These are phyloP conservation scores for Pangasius sanitwongsei DNA, from an alignment of 2,797 vertebrate species.

Conservation along the genomic window DNA sequence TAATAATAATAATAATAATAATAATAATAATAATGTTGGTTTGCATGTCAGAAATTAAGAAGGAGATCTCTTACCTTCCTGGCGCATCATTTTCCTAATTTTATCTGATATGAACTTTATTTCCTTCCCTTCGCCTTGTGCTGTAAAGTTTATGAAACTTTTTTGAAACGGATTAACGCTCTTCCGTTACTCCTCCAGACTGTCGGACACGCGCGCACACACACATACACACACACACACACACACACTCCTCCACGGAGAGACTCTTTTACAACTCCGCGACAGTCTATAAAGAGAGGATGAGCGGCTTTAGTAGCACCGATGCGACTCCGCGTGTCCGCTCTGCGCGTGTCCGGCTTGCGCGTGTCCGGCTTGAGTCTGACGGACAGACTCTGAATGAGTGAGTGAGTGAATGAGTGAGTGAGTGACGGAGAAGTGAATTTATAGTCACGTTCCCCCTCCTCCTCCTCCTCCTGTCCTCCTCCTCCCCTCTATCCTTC, in stretches of 20 bases:
- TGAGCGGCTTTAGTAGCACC: slow-evolving; percentile 19
- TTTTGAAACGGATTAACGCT: not conserved
- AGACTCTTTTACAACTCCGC: slow-evolving; percentile 32
- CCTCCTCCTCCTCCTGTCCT: slow-evolving; percentile 50
- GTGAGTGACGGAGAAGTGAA: slow-evolving; percentile 72
- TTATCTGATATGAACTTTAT: slow-evolving; percentile 1
- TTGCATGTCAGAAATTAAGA: not conserved
- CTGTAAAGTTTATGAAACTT: slow-evolving; percentile 29
- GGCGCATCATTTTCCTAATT: slow-evolving; percentile 36
- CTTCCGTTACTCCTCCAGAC: slow-evolving; percentile 20
- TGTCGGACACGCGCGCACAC: not conserved
- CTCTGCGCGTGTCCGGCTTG: not conserved
- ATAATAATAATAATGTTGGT: not conserved
- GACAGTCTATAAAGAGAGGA: slow-evolving; percentile 35
- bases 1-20: slow-evolving; percentile 20
- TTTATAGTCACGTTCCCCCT: slow-evolving; percentile 64
- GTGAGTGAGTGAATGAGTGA: slow-evolving; percentile 66
- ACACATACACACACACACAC: not conserved
- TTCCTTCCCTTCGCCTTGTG: slow-evolving; percentile 9
- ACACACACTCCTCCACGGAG: slow-evolving; percentile 17
- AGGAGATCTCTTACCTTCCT: slow-evolving; percentile 47
- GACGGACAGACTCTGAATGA: slow-evolving; percentile 24
- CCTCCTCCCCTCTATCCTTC: slow-evolving; percentile 44
- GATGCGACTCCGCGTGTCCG: slow-evolving; percentile 17
- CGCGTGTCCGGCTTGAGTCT: slow-evolving; percentile 11